A percentile compares a stretch with the other conserved stretches of the same genome.
These are phyloP conservation scores for Jordanella pulchra DNA, from an alignment of 2,797 vertebrate genomes.

Conservation along the genomic window DNA sequence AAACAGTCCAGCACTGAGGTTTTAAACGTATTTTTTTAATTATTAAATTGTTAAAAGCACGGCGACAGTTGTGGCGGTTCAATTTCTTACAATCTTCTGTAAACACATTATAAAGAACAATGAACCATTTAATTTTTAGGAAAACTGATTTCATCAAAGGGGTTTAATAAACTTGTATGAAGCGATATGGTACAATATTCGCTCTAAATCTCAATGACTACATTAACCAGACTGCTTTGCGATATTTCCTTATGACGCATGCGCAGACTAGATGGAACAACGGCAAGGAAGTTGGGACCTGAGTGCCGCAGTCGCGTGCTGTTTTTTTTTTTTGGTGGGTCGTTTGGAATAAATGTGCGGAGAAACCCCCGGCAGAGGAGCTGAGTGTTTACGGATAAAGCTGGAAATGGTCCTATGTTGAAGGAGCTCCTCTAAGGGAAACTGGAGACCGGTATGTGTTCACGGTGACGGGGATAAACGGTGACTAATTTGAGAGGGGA, in stretches of 20 bases:
- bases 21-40: neutral
- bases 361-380: conserved; percentile 37
- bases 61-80: neutral
- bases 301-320: conserved; percentile 20
- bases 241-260: conserved; percentile 14
- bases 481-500: neutral
- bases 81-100: neutral
- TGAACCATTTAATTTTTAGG: neutral
- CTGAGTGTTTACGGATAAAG: conserved; percentile 32
- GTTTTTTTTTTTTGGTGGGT: conserved; percentile 33
- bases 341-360: conserved; percentile 50
- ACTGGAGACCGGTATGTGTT: conserved; percentile 53
- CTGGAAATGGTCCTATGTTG: neutral
- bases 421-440: neutral
- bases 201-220: conserved; percentile 43
- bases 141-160: neutral
- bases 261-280: conserved; percentile 17
- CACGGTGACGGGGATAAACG: neutral
- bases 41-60: neutral
- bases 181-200: neutral
- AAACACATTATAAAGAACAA: neutral
- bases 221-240: conserved; percentile 6
- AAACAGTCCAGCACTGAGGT: neutral
- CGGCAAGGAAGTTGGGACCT: conserved; percentile 49
- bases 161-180: neutral